phyloP scores from a whole-genome alignment of 2,888 invertebrate genomes.

The Scaptomyza caliginosa region DNA sequence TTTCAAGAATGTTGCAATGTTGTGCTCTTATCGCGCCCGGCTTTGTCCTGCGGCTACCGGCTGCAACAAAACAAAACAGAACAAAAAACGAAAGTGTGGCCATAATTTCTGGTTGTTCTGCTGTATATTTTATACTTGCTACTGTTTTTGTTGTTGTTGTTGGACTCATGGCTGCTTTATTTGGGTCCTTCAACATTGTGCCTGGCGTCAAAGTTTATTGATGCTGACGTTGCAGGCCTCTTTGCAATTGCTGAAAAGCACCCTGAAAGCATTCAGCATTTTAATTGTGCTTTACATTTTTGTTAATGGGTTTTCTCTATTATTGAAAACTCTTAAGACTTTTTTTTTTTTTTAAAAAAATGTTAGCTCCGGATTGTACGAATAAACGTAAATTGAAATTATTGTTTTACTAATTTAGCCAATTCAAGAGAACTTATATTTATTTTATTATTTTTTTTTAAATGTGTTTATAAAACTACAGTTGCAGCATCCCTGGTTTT shows the following conservation, averaged over 20 bases:
- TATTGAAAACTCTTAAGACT: conserved; percentile 1
- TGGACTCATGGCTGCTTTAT: conserved; percentile 16
- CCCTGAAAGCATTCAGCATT: conserved; percentile 25
- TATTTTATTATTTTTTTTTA: no score
- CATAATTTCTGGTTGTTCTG: conserved; percentile 63
- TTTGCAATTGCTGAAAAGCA: conserved; percentile 41
- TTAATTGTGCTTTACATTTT: conserved; percentile 31
- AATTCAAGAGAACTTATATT: background rate
- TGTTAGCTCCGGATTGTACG: no score
- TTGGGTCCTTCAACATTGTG: conserved; percentile 41
- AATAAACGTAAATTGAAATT: no score
- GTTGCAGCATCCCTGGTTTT: background rate
- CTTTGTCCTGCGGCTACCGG: conserved; percentile 58
- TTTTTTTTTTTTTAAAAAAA: no score
- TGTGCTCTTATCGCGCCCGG: conserved; percentile 57
- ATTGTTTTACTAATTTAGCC: background rate
- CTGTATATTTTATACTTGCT: background rate
- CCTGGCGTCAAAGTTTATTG: conserved; percentile 63
- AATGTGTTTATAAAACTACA: background rate
- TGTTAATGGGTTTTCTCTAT: conserved; percentile 37
- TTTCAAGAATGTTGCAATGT: conserved; percentile 70
- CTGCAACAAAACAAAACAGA: conserved; percentile 4
- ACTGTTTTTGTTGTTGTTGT: conserved; percentile 21
- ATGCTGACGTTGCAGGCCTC: conserved; percentile 51
- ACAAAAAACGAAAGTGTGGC: conserved; percentile 76